Evolutionary conservation across 2,797 vertebrate species (phyloP), one percentile per base, ranked within the genome.

Genomic region (Sparus aurata): DNA sequence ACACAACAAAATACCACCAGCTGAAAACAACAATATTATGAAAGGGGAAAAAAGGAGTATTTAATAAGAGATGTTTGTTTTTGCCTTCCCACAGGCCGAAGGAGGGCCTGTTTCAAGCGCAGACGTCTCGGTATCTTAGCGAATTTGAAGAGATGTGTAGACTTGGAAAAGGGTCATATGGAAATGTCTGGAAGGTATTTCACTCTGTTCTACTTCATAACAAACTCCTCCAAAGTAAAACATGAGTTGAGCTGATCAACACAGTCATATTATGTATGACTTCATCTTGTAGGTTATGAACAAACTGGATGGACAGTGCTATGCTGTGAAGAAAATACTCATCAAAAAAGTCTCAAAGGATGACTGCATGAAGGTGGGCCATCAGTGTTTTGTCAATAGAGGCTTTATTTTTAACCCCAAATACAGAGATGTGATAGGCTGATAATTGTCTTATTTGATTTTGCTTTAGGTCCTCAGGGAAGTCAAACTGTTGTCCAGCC

Each of bases 301-400:
- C 91, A 99, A 99, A 91, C 92, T 99, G 70, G 98, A 99, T 88
- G 96, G 97, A 25, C 98, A 99, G 77, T 89, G 90, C 86, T 99
- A 99, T 57, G 98, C 98, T 34, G 95, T 99, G 89, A 99, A 99
- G 92, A 99, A 99, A 93, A 98, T 99, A 81, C 96, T 96, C n/a
- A 99, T 99, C 82, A 98, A 96, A 93, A 96, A 96, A 72, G 96
- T 97, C 64, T 96, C 97, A 55, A 96, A 96, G 91, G 95, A 96
- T 30, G 98, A 97, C 89, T 99, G 97, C 71, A 97, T 98, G 95
- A 99, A 98, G 97, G 98, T 99, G 92, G 49, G 67, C 3, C 38
- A 13, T 61, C 13, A 3, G 3, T 18, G 20, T 10, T 58, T 45
- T 22, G 43, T 38, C 25, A 27, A 8, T 34, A 30, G 2, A 54